These are phyloP conservation scores for Sepioteuthis lessoniana DNA, from an alignment of 2,888 invertebrate genomes.

Conservation along the genomic window DNA sequence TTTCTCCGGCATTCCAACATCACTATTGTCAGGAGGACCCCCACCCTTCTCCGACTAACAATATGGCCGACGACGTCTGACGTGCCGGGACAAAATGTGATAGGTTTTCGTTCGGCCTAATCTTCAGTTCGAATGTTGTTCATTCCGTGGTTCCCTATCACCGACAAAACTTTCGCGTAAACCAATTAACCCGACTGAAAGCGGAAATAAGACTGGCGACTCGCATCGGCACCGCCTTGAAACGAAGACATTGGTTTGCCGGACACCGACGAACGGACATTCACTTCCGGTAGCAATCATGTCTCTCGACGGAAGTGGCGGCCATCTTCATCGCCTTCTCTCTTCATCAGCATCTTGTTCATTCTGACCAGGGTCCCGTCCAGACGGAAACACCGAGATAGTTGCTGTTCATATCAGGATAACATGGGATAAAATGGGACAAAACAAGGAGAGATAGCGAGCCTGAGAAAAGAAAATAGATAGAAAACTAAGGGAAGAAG, in stretches of 20 bases:
- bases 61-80: not conserved
- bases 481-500: too few species aligned
- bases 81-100: not conserved
- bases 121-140: not conserved
- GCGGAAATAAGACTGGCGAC: slow-evolving; percentile 17
- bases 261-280: not conserved
- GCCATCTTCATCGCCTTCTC: not conserved
- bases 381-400: too few species aligned
- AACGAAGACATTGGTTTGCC: not conserved
- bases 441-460: too few species aligned
- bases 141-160: slow-evolving; percentile 4
- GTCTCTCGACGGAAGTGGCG: not conserved
- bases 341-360: not conserved
- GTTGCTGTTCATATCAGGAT: too few species aligned
- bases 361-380: too few species aligned
- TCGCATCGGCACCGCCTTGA: not conserved
- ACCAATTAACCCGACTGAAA: not conserved
- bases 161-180: not conserved
- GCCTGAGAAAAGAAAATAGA: too few species aligned
- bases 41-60: not conserved
- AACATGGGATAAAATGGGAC: too few species aligned
- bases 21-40: not conserved
- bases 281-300: slow-evolving; percentile 1
- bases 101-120: not conserved
- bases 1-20: not conserved